Percentiles rank a stretch among this genome's conserved stretches.
Evolutionary conservation across 1,140 invertebrate genomes (phyloP).

Genomic region (Pachypsylla venusta): DNA sequence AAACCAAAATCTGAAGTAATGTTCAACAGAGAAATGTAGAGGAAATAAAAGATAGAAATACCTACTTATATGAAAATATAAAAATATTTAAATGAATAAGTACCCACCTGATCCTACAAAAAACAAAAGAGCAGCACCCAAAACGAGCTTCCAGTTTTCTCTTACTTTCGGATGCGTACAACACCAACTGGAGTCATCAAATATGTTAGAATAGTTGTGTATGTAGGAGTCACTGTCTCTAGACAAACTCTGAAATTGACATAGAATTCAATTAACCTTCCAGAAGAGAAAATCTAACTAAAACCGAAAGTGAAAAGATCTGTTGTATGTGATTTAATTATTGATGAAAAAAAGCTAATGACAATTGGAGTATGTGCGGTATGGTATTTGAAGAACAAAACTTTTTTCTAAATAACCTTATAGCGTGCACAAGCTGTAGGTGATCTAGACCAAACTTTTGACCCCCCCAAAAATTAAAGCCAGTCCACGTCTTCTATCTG

Average conservation of each 20-base stretch:
- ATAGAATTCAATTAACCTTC: too few species aligned
- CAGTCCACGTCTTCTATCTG: background rate
- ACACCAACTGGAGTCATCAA: constrained; percentile 40
- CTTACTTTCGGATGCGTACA: constrained; percentile 66
- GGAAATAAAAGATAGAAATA: too few species aligned
- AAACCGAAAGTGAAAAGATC: too few species aligned
- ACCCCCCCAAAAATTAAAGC: background rate
- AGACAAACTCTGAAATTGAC: constrained; percentile 47
- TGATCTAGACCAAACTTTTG: background rate
- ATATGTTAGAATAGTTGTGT: constrained; percentile 33
- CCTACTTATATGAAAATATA: background rate
- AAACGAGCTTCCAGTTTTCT: constrained; percentile 71
- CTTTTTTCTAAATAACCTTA: too few species aligned
- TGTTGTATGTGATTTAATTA: too few species aligned
- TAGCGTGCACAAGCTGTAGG: constrained; percentile 21
- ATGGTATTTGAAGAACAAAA: too few species aligned
- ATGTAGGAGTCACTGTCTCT: constrained; percentile 65
- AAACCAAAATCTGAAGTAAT: too few species aligned
- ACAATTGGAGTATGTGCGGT: too few species aligned
- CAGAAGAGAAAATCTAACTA: background rate
- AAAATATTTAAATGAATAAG: constrained; percentile 7
- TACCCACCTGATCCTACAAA: constrained; percentile 52
- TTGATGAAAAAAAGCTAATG: too few species aligned
- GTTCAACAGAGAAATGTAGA: too few species aligned
- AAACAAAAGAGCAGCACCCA: constrained; percentile 56